These are phyloP conservation scores for Apamea anceps DNA, from an alignment of 2,888 invertebrate genomes.

Conservation along the genomic window DNA sequence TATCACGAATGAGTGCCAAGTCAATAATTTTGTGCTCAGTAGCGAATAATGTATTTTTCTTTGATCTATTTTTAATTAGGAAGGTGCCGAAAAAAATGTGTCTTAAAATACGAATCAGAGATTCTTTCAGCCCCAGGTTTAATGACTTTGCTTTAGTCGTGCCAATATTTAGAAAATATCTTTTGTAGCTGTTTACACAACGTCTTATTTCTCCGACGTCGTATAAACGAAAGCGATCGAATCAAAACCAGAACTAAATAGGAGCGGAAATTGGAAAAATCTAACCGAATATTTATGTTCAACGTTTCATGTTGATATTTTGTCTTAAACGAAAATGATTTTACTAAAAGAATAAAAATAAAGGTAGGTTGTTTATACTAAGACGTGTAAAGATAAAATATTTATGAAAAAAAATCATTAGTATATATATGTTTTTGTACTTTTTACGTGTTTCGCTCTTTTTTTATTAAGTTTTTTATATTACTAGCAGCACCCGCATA, in stretches of 20 bases:
- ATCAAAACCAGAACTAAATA: constrained; percentile 50
- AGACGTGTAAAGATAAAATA: no score
- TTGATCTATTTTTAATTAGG: constrained; percentile 30
- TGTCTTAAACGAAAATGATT: constrained; percentile 12
- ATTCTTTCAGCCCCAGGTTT: neutral
- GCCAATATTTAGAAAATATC: constrained; percentile 20
- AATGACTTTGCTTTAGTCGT: neutral
- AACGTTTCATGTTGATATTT: constrained; percentile 33
- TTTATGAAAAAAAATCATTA: neutral
- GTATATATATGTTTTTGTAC: neutral
- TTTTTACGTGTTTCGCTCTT: neutral
- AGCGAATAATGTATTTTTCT: constrained; percentile 29
- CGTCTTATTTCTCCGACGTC: neutral
- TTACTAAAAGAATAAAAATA: neutral
- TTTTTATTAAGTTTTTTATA: neutral
- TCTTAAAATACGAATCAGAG: neutral
- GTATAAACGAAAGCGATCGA: constrained; percentile 16
- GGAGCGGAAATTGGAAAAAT: constrained; percentile 49
- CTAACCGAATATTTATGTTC: constrained; percentile 43
- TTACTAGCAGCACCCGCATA: neutral
- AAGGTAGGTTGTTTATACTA: neutral
- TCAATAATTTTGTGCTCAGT: constrained; percentile 52
- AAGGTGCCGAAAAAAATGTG: neutral
- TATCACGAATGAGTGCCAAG: constrained; percentile 55
- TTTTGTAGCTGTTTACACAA: constrained; percentile 13